Conservation (phyloP, 2,113 vertebrate species). For the Gopherus evgoodei region DNA sequence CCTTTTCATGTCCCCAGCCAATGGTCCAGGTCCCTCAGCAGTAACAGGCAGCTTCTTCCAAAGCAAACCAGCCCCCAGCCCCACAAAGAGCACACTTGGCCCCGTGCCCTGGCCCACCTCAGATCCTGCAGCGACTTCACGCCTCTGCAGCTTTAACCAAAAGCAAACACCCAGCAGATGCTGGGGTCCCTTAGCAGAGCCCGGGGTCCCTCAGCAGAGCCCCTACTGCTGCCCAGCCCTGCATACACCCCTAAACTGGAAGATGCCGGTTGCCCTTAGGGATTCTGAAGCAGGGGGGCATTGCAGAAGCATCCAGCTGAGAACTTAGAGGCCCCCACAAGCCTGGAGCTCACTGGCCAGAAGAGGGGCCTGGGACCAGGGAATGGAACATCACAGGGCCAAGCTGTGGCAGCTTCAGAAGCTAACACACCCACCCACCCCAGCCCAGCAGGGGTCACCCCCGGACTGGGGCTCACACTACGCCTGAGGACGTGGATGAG, state of each 20-base stretch:
- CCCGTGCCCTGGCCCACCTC: background rate
- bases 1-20: background rate
- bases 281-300: too few relatives aligned
- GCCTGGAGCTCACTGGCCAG: background rate
- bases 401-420: background rate
- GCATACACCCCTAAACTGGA: too few relatives aligned
- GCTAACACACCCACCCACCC: background rate
- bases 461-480: background rate
- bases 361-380: background rate
- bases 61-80: background rate
- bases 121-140: background rate
- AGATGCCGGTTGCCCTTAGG: too few relatives aligned
- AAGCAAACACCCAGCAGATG: background rate
- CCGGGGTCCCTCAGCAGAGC: background rate
- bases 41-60: background rate
- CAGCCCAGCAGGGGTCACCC: background rate
- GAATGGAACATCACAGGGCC: background rate
- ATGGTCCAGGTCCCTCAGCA: background rate
- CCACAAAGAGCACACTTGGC: background rate
- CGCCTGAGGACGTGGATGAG: too few relatives aligned
- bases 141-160: background rate
- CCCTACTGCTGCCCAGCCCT: background rate
- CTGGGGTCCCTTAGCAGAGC: background rate
- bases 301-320: too few relatives aligned
- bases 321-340: too few relatives aligned